Evolutionary conservation across 30 jellyfish, hydroid and myxozoan species (phyloP).

Genomic region (Aurelia sp.): DNA sequence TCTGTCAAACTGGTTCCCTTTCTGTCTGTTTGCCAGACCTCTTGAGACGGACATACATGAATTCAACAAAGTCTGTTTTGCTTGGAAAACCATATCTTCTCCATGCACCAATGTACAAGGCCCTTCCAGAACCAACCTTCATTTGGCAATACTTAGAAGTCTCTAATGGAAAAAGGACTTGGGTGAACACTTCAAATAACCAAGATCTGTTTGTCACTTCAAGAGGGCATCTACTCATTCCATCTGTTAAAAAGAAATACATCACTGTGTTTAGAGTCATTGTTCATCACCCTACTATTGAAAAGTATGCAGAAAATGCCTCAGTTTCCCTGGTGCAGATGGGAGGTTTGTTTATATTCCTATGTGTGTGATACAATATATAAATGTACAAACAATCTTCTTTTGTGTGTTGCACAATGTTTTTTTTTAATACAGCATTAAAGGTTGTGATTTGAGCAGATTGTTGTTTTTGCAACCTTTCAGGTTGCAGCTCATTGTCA

Average conservation of each 20-base stretch:
- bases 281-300: slow-evolving; percentile 3
- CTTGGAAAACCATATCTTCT: neutral
- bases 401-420: no score
- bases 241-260: neutral
- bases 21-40: no score
- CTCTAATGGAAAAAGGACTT: neutral
- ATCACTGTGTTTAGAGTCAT: neutral
- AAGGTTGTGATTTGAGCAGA: no score
- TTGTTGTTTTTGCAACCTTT: no score
- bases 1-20: no score
- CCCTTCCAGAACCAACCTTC: slow-evolving; percentile 31
- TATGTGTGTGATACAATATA: no score
- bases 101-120: slow-evolving; percentile 4
- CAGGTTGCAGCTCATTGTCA: no score
- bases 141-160: slow-evolving; percentile 15
- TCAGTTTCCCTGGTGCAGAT: no score
- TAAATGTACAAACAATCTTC: no score
- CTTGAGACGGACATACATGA: no score
- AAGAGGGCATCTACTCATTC: slow-evolving; percentile 10
- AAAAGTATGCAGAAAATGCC: neutral
- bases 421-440: no score
- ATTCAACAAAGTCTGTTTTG: neutral
- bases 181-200: neutral
- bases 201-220: slow-evolving; percentile 12
- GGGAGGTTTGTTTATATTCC: no score